Evolutionary conservation across 2,888 invertebrate genomes (phyloP).

Genomic region (Coelopa pilipes): DNA sequence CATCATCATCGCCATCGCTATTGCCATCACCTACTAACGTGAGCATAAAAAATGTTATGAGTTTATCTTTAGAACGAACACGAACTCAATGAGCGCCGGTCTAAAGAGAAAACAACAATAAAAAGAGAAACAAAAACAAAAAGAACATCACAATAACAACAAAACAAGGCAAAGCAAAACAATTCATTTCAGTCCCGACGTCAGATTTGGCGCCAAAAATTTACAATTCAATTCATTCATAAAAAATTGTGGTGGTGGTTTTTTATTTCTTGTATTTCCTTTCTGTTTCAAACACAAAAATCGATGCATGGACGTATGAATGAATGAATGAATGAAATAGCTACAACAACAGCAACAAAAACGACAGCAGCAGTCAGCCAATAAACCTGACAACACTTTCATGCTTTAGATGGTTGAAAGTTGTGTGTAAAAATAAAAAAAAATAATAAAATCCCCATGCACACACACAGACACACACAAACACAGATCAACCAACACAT

Average conservation of each 20-base stretch:
- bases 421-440: slow-evolving; percentile 33
- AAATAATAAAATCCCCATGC: no score
- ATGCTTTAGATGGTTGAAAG: slow-evolving; percentile 36
- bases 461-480: no score
- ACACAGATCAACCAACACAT: slow-evolving; percentile 15
- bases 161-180: slow-evolving; percentile 27
- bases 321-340: slow-evolving; percentile 37
- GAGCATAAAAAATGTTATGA: background rate
- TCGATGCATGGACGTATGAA: slow-evolving; percentile 39
- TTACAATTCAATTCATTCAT: slow-evolving; percentile 43
- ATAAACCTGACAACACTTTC: slow-evolving; percentile 26
- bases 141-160: slow-evolving; percentile 4
- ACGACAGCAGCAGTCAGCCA: slow-evolving; percentile 24
- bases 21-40: slow-evolving; percentile 28
- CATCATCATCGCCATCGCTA: slow-evolving; percentile 8
- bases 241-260: slow-evolving; percentile 33
- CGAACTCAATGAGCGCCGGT: no score
- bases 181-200: slow-evolving; percentile 27
- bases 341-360: slow-evolving; percentile 15
- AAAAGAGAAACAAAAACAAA: slow-evolving; percentile 11
- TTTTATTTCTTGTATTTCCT: slow-evolving; percentile 24
- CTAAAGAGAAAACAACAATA: slow-evolving; percentile 8
- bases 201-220: slow-evolving; percentile 32
- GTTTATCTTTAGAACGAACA: no score
- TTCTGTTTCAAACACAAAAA: slow-evolving; percentile 23